These are phyloP conservation scores for Naja naja DNA, from an alignment of 2,113 vertebrate genomes.

Conservation along the genomic window DNA sequence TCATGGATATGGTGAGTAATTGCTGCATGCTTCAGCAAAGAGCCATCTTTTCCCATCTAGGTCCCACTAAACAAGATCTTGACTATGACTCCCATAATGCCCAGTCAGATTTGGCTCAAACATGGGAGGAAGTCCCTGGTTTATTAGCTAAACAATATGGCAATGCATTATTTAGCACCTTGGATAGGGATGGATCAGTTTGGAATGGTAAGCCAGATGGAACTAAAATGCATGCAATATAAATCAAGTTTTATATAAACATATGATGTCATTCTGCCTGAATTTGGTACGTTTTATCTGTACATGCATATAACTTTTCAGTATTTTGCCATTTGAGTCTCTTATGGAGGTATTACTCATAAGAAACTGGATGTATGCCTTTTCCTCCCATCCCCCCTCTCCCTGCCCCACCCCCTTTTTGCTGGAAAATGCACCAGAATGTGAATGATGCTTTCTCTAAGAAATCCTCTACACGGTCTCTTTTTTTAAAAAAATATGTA, in stretches of 20 bases:
- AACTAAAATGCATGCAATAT: constrained; percentile 48
- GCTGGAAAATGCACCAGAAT: neutral
- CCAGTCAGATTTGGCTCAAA: neutral
- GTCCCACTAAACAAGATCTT: neutral
- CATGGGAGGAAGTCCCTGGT: neutral
- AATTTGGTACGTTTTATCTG: neutral
- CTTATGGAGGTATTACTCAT: neutral
- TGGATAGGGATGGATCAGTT: constrained; percentile 24
- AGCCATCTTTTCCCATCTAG: constrained; percentile 41
- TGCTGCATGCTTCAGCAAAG: constrained; percentile 55
- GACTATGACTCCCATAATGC: neutral
- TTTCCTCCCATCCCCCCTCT: neutral
- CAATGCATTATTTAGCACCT: constrained; percentile 43
- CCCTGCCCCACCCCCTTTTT: constrained; percentile 1
- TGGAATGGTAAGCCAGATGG: constrained; percentile 26
- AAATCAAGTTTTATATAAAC: constrained; percentile 26
- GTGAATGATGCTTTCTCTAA: neutral
- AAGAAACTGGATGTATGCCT: neutral
- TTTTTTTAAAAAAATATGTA: neutral
- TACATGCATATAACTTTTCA: neutral
- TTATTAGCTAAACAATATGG: constrained; percentile 60
- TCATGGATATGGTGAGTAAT: constrained; percentile 99
- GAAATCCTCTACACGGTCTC: neutral
- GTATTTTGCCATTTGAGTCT: neutral
- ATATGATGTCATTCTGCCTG: constrained; percentile 21